phyloP scores from a whole-genome alignment of 2,888 invertebrate genomes.

The Drosophila hamatofila region DNA sequence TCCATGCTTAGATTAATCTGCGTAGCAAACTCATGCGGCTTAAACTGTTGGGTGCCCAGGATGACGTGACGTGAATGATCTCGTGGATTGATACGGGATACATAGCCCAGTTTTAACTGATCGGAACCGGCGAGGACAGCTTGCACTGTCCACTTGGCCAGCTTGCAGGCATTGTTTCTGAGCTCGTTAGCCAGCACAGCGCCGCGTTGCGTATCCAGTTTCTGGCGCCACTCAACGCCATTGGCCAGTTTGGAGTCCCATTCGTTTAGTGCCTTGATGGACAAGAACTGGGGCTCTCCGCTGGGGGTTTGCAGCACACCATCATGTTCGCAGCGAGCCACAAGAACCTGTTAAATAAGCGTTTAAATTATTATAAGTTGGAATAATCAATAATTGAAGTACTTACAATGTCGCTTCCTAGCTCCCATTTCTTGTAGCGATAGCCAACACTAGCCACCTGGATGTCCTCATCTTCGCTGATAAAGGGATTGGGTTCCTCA shows the following conservation, averaged over 20 bases:
- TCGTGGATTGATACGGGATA: slow-evolving; percentile 96
- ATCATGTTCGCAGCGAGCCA: slow-evolving; percentile 98
- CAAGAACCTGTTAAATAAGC: slow-evolving; percentile 87
- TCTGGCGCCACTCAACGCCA: slow-evolving; percentile 99
- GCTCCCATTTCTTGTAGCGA: slow-evolving; percentile 98
- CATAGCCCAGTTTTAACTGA: slow-evolving; percentile 99
- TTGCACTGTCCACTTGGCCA: slow-evolving; percentile 99
- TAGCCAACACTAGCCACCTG: slow-evolving; percentile 98
- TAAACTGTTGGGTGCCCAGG: slow-evolving; percentile 98
- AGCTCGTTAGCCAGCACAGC: slow-evolving; percentile 99
- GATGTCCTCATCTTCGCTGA: slow-evolving; percentile 96
- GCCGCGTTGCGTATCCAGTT: slow-evolving; percentile 98
- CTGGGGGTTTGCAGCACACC: slow-evolving; percentile 95
- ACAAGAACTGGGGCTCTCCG: slow-evolving; percentile 96
- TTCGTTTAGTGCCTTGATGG: slow-evolving; percentile 99
- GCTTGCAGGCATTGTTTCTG: slow-evolving; percentile 99
- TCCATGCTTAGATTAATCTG: slow-evolving; percentile 99
- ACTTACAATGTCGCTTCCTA: slow-evolving; percentile 95
- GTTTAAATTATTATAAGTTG: not conserved
- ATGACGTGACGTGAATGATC: slow-evolving; percentile 99
- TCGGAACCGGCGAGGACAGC: slow-evolving; percentile 97
- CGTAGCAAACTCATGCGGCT: slow-evolving; percentile 98
- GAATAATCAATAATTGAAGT: not conserved
- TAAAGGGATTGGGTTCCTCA: slow-evolving; percentile 96
- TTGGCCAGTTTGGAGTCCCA: slow-evolving; percentile 99